phyloP scores from a whole-genome alignment of 2,888 invertebrate species.

The Heliconius sara region DNA sequence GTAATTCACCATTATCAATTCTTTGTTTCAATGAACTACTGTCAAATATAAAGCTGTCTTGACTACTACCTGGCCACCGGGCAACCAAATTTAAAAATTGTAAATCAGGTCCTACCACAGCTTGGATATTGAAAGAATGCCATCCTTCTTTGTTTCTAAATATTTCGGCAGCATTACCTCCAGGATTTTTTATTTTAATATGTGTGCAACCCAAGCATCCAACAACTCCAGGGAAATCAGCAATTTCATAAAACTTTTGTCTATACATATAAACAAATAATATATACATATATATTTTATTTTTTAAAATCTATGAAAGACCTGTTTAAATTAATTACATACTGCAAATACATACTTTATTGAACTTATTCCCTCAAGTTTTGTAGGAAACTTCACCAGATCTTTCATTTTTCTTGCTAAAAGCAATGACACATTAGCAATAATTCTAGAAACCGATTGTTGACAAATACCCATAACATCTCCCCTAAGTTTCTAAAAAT shows the following conservation, averaged over 20 bases:
- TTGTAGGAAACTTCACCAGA: slow-evolving; percentile 1
- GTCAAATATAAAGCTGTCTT: slow-evolving; percentile 41
- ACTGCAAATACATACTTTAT: not conserved
- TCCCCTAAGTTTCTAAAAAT: slow-evolving; percentile 14
- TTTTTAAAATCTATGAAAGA: not conserved
- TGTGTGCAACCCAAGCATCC: slow-evolving; percentile 46
- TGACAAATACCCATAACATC: slow-evolving; percentile 22
- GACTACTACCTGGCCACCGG: slow-evolving; percentile 49
- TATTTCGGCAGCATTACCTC: slow-evolving; percentile 47
- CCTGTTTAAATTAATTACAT: not conserved
- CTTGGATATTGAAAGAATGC: slow-evolving; percentile 52
- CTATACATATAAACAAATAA: not conserved
- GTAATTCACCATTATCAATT: slow-evolving; percentile 12
- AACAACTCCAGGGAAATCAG: slow-evolving; percentile 22
- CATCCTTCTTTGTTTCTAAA: slow-evolving; percentile 49
- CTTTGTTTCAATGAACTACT: slow-evolving; percentile 17
- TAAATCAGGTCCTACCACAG: slow-evolving; percentile 49
- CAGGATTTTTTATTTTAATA: slow-evolving; percentile 51
- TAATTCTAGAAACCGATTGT: slow-evolving; percentile 18
- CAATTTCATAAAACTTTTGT: slow-evolving; percentile 26
- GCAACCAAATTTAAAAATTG: slow-evolving; percentile 50
- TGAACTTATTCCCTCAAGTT: slow-evolving; percentile 15
- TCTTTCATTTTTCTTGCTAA: slow-evolving; percentile 11
- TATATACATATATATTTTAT: not conserved
- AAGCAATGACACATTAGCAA: slow-evolving; percentile 10